phyloP scores from a whole-genome alignment of 2,888 invertebrate genomes.

The Tineola bisselliella region DNA sequence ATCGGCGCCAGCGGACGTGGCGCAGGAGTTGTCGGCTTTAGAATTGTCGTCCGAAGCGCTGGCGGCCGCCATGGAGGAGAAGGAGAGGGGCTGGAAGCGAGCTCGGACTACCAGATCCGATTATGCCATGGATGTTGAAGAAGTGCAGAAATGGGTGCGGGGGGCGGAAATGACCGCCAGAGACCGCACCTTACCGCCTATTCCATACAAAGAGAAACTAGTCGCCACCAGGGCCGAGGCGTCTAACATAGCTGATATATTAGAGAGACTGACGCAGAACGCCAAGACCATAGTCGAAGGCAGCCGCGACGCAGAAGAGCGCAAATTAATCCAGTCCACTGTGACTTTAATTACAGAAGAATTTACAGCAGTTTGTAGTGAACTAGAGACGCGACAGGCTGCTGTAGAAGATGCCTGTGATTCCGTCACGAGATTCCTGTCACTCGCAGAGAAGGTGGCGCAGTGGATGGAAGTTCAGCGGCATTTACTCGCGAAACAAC shows the following conservation, averaged over 20 bases:
- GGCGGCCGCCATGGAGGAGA: conserved; percentile 84
- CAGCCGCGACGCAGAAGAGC: conserved; percentile 80
- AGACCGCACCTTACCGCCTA: conserved; percentile 81
- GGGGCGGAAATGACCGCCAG: conserved; percentile 85
- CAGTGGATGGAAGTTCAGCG: conserved; percentile 86
- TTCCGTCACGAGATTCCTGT: conserved; percentile 87
- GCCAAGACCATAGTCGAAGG: conserved; percentile 83
- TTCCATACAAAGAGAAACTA: conserved; percentile 78
- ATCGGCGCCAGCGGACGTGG: conserved; percentile 79
- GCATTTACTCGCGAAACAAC: conserved; percentile 79
- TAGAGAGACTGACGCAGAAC: conserved; percentile 81
- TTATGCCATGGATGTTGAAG: conserved; percentile 81
- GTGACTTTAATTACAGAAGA: conserved; percentile 81
- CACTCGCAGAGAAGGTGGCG: conserved; percentile 82
- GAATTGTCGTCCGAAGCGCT: conserved; percentile 84
- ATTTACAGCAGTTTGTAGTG: conserved; percentile 78
- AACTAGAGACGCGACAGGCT: conserved; percentile 84
- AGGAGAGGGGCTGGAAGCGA: conserved; percentile 86
- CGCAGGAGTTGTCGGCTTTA: conserved; percentile 81
- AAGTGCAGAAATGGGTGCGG: conserved; percentile 84
- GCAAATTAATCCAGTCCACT: conserved; percentile 77
- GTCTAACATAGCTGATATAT: conserved; percentile 74
- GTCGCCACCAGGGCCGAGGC: conserved; percentile 81
- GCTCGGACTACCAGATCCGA: conserved; percentile 85
- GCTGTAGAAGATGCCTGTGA: conserved; percentile 88